Evolutionary conservation across 2,888 invertebrate genomes (phyloP).

Genomic region (Junonia oenone): DNA sequence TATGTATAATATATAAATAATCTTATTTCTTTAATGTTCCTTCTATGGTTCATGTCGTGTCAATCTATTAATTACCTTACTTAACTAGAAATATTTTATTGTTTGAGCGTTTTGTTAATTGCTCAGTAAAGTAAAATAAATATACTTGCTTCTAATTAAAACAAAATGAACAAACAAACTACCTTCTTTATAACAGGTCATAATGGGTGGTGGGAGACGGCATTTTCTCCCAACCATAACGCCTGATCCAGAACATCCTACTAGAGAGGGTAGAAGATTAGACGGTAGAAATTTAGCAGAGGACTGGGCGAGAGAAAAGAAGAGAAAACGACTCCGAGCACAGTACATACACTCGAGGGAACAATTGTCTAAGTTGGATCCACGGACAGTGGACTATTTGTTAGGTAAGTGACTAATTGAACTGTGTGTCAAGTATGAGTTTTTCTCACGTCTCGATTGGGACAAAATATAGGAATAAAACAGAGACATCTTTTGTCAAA

Average conservation of each 20-base stretch:
- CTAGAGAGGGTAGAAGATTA: constrained; percentile 84
- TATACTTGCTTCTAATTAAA: too few relatives aligned
- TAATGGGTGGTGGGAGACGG: constrained; percentile 87
- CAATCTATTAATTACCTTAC: too few relatives aligned
- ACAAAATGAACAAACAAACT: too few relatives aligned
- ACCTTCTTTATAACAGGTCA: constrained; percentile 76
- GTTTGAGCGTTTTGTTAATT: too few relatives aligned
- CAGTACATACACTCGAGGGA: constrained; percentile 87
- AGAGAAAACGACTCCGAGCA: constrained; percentile 81
- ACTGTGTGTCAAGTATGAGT: not conserved
- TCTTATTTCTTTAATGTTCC: too few relatives aligned
- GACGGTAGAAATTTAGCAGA: constrained; percentile 89
- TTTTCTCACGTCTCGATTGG: too few relatives aligned
- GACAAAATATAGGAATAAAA: too few relatives aligned
- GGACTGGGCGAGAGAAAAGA: constrained; percentile 88
- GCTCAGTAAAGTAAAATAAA: too few relatives aligned
- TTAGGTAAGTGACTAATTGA: constrained; percentile 79
- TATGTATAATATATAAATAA: too few relatives aligned
- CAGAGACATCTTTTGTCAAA: too few relatives aligned
- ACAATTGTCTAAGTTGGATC: constrained; percentile 84
- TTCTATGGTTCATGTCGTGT: too few relatives aligned
- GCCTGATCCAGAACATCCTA: constrained; percentile 83
- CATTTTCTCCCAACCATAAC: constrained; percentile 87
- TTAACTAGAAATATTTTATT: too few relatives aligned
- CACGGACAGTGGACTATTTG: constrained; percentile 85